These are phyloP conservation scores for Hemaris fuciformis DNA, from an alignment of 2,888 invertebrate species.

Conservation along the genomic window DNA sequence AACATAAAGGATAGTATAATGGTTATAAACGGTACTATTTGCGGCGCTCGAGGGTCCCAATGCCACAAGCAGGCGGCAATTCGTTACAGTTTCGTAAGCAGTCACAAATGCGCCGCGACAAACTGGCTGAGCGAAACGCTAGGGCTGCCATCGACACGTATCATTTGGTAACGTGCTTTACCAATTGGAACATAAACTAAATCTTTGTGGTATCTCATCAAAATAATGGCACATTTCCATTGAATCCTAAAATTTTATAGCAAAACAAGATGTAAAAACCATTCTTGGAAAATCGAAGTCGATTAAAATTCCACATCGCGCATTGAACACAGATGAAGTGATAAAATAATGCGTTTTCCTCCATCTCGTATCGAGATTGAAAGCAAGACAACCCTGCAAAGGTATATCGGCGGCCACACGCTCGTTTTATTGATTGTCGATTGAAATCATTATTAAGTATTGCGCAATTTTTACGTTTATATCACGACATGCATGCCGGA, in stretches of 20 bases:
- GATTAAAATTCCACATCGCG: background rate
- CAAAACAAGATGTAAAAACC: background rate
- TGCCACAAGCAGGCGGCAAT: conserved; percentile 45
- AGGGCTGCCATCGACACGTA: background rate
- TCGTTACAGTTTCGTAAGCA: conserved; percentile 58
- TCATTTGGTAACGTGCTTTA: conserved; percentile 10
- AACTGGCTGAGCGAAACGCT: conserved; percentile 26
- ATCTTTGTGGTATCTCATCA: background rate
- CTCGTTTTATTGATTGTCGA: conserved; percentile 48
- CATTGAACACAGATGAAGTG: background rate
- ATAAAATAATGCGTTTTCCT: background rate
- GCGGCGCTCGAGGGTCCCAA: conserved; percentile 48
- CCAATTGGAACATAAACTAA: background rate
- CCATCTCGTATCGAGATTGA: background rate
- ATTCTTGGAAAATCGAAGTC: background rate
- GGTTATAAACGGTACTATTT: conserved; percentile 43
- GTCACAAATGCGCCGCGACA: conserved; percentile 39
- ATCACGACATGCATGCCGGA: conserved; percentile 48
- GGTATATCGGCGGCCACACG: conserved; percentile 11
- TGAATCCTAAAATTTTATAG: background rate
- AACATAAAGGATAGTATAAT: conserved; percentile 31
- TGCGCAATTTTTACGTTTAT: conserved; percentile 41
- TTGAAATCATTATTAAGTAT: conserved; percentile 51
- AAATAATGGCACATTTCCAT: background rate
- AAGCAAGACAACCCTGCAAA: background rate